phyloP scores from a whole-genome alignment of 92 coral and sea anemone species.

The Zoanthus sociatus region DNA sequence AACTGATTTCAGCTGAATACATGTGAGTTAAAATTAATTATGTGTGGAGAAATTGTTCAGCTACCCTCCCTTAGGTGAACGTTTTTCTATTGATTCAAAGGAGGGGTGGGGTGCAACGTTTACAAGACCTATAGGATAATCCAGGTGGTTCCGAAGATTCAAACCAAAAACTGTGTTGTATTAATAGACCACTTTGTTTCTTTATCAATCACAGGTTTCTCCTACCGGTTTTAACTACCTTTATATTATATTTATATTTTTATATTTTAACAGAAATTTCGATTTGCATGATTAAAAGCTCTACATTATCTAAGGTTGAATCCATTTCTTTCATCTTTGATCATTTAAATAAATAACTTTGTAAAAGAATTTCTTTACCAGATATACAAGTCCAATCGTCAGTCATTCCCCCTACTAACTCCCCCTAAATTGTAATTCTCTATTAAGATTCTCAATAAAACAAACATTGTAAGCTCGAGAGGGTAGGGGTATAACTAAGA shows the following conservation, averaged over 20 bases:
- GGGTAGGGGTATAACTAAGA: neutral
- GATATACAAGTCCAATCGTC: neutral
- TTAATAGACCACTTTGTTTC: neutral
- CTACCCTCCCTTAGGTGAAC: too few relatives aligned
- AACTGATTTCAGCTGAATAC: too few relatives aligned
- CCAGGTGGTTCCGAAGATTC: neutral
- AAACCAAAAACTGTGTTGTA: neutral
- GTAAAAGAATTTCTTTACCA: constrained; percentile 26
- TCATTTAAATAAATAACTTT: constrained; percentile 28
- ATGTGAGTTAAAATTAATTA: too few relatives aligned
- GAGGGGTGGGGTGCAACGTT: too few relatives aligned
- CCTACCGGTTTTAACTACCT: neutral
- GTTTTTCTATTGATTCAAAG: too few relatives aligned
- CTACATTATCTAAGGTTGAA: neutral
- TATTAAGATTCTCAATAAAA: neutral
- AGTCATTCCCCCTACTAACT: neutral
- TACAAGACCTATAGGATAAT: too few relatives aligned
- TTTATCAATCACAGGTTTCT: neutral
- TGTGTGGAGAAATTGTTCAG: too few relatives aligned
- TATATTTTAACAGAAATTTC: neutral
- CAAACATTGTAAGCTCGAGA: neutral
- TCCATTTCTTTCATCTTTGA: neutral
- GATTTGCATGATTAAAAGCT: neutral
- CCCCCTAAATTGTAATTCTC: neutral
- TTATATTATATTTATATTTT: neutral